Conservation (phyloP, 2,888 invertebrate genomes). For the Sinodicranocentrus sp. region DNA sequence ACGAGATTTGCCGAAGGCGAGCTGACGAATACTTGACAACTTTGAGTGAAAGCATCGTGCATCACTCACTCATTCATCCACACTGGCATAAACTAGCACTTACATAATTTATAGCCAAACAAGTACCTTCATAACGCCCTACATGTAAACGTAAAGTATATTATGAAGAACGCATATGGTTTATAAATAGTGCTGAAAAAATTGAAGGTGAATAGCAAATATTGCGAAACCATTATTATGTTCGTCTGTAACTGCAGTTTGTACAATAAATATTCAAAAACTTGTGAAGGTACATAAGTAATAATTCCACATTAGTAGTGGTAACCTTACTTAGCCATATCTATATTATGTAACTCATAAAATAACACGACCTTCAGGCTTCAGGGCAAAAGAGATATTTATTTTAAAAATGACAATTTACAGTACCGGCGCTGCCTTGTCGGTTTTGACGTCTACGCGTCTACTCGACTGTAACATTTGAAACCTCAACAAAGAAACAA, state of each 20-base stretch:
- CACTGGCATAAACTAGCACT: background rate
- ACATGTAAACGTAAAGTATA: background rate
- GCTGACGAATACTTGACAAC: slow-evolving; percentile 20
- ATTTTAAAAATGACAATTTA: no score
- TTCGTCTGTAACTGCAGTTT: background rate
- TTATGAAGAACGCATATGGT: background rate
- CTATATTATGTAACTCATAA: background rate
- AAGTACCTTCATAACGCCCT: background rate
- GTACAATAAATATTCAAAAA: background rate
- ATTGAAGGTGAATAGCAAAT: slow-evolving; percentile 20
- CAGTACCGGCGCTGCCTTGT: no score
- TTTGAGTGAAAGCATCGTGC: slow-evolving; percentile 24
- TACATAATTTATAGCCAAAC: background rate
- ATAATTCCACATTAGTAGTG: background rate
- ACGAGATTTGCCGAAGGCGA: slow-evolving; percentile 4
- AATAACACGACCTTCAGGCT: no score
- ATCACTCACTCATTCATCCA: background rate
- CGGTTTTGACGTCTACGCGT: no score
- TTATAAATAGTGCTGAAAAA: background rate
- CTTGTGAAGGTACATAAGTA: background rate
- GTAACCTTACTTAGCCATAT: background rate
- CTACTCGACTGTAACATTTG: no score
- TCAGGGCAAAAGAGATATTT: no score
- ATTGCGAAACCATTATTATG: background rate
- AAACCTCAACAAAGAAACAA: no score